Evolutionary conservation across 2,797 vertebrate genomes (phyloP), one percentile per base, ranked within the genome.

Genomic region (Coendou prehensilis): DNA sequence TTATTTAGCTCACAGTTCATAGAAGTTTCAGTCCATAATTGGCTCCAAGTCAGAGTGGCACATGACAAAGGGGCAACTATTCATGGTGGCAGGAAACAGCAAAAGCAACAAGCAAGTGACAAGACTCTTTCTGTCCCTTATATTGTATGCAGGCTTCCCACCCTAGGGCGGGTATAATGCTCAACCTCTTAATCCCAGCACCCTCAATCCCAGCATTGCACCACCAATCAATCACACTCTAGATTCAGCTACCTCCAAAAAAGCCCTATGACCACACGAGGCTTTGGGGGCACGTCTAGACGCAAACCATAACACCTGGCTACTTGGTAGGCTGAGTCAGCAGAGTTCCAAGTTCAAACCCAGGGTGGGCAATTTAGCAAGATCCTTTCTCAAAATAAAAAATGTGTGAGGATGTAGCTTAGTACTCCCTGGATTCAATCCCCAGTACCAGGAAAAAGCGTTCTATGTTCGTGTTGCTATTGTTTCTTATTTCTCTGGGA

Each of bases 401-500:
- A 50, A 30, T 5, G 9, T 76, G 14, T 47, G 73, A 50, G 26
- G 73, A 50, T 76, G 73, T 30, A 76, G 73, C 14, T 17, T 50
- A 76, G 26, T 76, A 11, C 26, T 76, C 47, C 47, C 45, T 76
- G 45, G 45, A 37, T 76, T 50, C 26, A 76, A 30, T 30, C 6
- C 41, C 14, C 13, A 30, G 41, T 3, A 76, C 73, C 7, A 50
- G 23, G 23, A 76, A 30, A 76, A 47, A 17, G 0, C 26, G 10
- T 41, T 76, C 22, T 50, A 30, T 30, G 26, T 15, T 56, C 7
- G 54, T 78, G 63, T 30, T 75, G 17, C 17, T 18, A 6, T n/a
- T 81, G 30, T 84, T 78, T 93, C 91, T 89, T 28, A 67, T 56
- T 84, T 93, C 37, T 63, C 37, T 94, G 52, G 78, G 28, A 93